Evolutionary conservation across 2,113 vertebrate species (phyloP).

Genomic region (Emydocephalus ijimae): DNA sequence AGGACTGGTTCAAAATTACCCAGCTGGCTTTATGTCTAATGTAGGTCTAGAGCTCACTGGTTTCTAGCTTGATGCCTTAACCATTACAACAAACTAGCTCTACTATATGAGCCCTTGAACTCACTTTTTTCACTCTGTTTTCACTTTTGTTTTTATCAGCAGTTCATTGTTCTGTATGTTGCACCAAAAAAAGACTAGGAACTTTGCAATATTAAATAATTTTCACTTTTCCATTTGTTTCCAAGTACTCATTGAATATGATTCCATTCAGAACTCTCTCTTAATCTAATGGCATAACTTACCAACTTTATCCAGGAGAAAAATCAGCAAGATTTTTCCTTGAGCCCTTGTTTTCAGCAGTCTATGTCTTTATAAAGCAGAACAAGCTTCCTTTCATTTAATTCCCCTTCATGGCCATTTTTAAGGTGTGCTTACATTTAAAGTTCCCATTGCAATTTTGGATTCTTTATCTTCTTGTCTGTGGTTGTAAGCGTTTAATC

Average conservation of each 20-base stretch:
- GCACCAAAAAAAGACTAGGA: not conserved
- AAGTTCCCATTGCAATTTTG: conserved; percentile 58
- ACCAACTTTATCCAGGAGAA: not conserved
- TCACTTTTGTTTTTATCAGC: not conserved
- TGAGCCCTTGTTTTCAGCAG: not conserved
- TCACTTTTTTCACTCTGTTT: not conserved
- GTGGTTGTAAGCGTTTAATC: conserved; percentile 46
- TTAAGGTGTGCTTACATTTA: conserved; percentile 50
- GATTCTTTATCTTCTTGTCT: conserved; percentile 29
- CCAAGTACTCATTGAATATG: not conserved
- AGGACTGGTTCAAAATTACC: not conserved
- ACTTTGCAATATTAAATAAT: not conserved
- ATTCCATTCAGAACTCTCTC: not conserved
- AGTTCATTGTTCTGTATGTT: not conserved
- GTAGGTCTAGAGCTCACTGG: not conserved
- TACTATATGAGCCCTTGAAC: not conserved
- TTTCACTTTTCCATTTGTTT: too few species aligned
- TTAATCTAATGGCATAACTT: not conserved
- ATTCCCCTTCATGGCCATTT: conserved; percentile 20
- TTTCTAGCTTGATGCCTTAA: not conserved
- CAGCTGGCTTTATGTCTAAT: not conserved
- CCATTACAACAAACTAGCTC: not conserved
- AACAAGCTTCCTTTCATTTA: conserved; percentile 37
- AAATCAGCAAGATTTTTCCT: not conserved
- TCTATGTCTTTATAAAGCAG: conserved; percentile 19